Evolutionary conservation across 1,140 invertebrate genomes (phyloP).

Genomic region (Drosophila ficusphila): DNA sequence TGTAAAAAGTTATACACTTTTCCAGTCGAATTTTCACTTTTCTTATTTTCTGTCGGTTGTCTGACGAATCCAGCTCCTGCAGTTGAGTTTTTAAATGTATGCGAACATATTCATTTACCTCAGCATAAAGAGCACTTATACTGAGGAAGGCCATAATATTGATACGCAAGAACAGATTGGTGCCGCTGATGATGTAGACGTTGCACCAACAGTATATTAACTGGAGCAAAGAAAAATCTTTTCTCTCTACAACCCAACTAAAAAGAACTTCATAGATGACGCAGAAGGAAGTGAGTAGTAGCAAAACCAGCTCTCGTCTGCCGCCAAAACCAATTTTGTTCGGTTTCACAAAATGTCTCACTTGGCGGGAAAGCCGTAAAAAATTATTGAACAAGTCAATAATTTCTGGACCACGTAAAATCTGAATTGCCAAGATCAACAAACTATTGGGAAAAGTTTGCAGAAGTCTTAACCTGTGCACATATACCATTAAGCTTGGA

Average conservation of each 20-base stretch:
- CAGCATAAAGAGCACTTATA: constrained; percentile 33
- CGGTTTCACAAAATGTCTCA: background rate
- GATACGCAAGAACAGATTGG: constrained; percentile 19
- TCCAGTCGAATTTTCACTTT: background rate
- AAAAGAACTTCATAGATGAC: constrained; percentile 1
- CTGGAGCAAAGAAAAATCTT: accelerated
- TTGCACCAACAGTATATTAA: background rate
- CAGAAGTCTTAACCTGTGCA: no score
- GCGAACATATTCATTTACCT: constrained; percentile 35
- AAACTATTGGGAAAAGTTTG: background rate
- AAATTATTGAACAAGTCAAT: constrained; percentile 23
- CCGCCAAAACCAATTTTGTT: constrained; percentile 16
- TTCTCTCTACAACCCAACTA: accelerated
- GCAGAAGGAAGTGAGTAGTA: constrained; percentile 1
- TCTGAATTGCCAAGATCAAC: constrained; percentile 18
- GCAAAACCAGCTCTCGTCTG: constrained; percentile 23
- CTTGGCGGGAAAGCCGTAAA: constrained; percentile 16
- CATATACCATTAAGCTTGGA: background rate
- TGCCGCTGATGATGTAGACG: background rate
- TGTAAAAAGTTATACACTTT: constrained; percentile 52
- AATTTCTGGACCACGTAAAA: background rate
- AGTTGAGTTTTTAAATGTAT: constrained; percentile 21
- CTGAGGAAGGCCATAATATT: constrained; percentile 40
- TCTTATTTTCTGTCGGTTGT: background rate
- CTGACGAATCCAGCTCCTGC: background rate